Percentiles rank a stretch among this genome's conserved stretches.
These are phyloP conservation scores for Albula glossodonta DNA, from an alignment of 2,113 vertebrate genomes.

Conservation along the genomic window DNA sequence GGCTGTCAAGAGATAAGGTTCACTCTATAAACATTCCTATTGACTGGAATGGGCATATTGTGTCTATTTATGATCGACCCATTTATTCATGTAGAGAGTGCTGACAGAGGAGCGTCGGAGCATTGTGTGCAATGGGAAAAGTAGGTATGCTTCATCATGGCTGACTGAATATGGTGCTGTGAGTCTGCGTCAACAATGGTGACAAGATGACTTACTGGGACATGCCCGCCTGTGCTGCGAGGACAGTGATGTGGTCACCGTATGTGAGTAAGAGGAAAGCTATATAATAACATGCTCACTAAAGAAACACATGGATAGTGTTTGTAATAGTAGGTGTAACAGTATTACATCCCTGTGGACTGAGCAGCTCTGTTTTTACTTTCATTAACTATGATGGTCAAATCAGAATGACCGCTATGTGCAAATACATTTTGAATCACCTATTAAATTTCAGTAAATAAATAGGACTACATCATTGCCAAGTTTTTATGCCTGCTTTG, in stretches of 20 bases:
- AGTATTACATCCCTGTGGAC: too few species aligned
- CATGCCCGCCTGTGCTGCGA: background rate
- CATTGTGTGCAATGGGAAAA: background rate
- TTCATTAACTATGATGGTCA: too few species aligned
- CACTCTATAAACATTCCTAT: background rate
- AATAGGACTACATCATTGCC: too few species aligned
- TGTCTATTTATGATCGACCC: background rate
- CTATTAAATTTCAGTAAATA: too few species aligned
- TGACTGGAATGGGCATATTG: background rate
- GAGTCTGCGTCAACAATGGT: background rate
- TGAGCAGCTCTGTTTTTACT: too few species aligned
- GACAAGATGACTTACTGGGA: background rate
- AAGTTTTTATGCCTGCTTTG: too few species aligned
- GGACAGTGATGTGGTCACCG: background rate
- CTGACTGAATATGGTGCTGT: background rate
- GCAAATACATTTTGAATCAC: too few species aligned
- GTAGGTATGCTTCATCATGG: background rate
- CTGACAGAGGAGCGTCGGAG: background rate
- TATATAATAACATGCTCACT: background rate
- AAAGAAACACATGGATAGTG: background rate
- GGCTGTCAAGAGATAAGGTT: background rate
- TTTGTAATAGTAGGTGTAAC: background rate
- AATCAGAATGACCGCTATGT: too few species aligned
- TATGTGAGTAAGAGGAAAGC: background rate
- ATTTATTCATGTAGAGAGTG: background rate